Evolutionary conservation across 2,888 invertebrate species (phyloP).

Genomic region (Lepidonotus clava): DNA sequence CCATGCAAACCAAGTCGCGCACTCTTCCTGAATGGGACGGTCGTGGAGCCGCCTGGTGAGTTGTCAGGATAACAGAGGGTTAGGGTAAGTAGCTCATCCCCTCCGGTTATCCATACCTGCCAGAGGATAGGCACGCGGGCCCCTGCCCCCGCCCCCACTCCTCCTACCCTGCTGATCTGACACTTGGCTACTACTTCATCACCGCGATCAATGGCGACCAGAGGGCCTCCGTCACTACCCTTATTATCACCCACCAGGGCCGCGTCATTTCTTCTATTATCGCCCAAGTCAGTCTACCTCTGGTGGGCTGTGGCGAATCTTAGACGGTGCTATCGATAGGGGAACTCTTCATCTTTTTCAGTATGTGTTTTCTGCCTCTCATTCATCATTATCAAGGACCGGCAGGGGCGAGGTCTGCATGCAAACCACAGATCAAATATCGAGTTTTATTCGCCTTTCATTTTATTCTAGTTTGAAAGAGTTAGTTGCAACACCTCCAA

Average conservation of each 20-base stretch:
- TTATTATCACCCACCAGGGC: slow-evolving; percentile 24
- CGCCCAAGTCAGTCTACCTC: background rate
- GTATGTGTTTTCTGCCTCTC: background rate
- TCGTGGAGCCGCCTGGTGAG: slow-evolving; percentile 25
- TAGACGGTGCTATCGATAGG: slow-evolving; percentile 13
- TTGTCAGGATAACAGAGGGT: slow-evolving; percentile 6
- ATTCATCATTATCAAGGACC: slow-evolving; percentile 7
- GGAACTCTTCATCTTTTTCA: slow-evolving; percentile 18
- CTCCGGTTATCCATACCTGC: slow-evolving; percentile 3
- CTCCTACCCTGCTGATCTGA: slow-evolving; percentile 27
- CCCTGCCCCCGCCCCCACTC: background rate
- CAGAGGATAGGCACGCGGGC: background rate
- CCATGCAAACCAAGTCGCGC: slow-evolving; percentile 4
- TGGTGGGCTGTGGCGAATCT: background rate
- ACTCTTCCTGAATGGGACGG: slow-evolving; percentile 25
- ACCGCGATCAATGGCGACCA: slow-evolving; percentile 15
- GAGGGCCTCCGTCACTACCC: slow-evolving; percentile 36
- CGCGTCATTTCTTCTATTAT: slow-evolving; percentile 45
- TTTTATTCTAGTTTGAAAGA: background rate
- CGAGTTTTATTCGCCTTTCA: slow-evolving; percentile 4
- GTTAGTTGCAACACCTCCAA: background rate
- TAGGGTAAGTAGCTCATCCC: slow-evolving; percentile 41
- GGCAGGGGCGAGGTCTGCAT: background rate
- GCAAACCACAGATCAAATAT: slow-evolving; percentile 43
- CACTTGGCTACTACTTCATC: slow-evolving; percentile 44